Evolutionary conservation across 2,888 invertebrate genomes (phyloP).

Genomic region (Mactromeris polynyma): DNA sequence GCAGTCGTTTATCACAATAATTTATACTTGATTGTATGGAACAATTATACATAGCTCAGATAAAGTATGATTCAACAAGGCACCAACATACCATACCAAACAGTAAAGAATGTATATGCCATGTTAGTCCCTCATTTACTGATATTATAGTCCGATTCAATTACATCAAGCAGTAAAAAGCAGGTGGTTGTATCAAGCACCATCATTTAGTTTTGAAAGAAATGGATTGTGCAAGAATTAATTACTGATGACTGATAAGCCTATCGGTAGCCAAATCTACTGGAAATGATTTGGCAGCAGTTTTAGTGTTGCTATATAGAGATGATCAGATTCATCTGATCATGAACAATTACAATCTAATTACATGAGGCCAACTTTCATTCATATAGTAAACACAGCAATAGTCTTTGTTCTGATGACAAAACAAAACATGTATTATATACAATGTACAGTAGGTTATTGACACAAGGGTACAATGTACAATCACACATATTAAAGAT

Average conservation of each 20-base stretch:
- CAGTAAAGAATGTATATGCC: not conserved
- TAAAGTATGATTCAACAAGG: not conserved
- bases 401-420: not conserved
- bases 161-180: not conserved
- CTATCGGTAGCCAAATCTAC: not conserved
- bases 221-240: not conserved
- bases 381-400: not conserved
- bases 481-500: too few species aligned
- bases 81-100: not conserved
- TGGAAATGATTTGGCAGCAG: not conserved
- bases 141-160: not conserved
- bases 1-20: too few species aligned
- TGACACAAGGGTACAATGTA: too few species aligned
- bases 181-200: not conserved
- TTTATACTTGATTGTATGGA: not conserved
- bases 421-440: not conserved
- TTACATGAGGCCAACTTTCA: not conserved
- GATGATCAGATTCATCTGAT: not conserved
- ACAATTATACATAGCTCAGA: not conserved
- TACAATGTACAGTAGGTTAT: too few species aligned
- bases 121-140: not conserved
- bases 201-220: not conserved
- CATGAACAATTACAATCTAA: not conserved
- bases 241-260: conserved; percentile 19
- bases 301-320: not conserved